phyloP scores from a whole-genome alignment of 2,888 invertebrate genomes.

The Macroteleia sp. region DNA sequence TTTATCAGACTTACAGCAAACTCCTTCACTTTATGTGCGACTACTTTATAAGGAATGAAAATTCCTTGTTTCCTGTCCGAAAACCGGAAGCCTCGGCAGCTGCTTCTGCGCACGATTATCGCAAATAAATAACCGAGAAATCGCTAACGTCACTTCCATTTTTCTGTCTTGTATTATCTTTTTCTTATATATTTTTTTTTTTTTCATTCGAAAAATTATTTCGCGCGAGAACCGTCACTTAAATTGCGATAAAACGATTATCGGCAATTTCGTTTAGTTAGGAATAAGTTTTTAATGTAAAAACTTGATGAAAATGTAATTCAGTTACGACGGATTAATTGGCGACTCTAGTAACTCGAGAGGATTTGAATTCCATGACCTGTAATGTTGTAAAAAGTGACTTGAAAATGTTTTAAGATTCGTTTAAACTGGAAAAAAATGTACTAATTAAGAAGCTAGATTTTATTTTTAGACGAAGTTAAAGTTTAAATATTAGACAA shows the following conservation, averaged over 20 bases:
- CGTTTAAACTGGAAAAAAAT: too few species aligned
- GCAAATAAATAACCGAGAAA: slow-evolving; percentile 60
- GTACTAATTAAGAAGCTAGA: too few species aligned
- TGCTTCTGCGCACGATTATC: slow-evolving; percentile 59
- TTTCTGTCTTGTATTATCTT: not conserved
- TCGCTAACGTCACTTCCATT: slow-evolving; percentile 25
- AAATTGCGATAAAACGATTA: slow-evolving; percentile 51
- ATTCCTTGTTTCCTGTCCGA: slow-evolving; percentile 63
- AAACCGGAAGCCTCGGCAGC: slow-evolving; percentile 62
- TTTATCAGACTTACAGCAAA: too few species aligned
- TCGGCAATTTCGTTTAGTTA: slow-evolving; percentile 45
- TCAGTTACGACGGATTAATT: slow-evolving; percentile 39
- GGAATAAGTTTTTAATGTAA: slow-evolving; percentile 40
- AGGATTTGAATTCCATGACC: slow-evolving; percentile 13
- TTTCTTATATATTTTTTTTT: slow-evolving; percentile 6
- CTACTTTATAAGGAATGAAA: slow-evolving; percentile 51
- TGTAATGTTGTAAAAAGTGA: not conserved
- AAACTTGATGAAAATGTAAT: slow-evolving; percentile 45
- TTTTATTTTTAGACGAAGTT: too few species aligned
- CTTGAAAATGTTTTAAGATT: too few species aligned
- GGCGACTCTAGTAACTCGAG: not conserved
- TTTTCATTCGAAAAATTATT: slow-evolving; percentile 37
- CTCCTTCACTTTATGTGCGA: slow-evolving; percentile 35
- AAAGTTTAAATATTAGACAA: too few species aligned
- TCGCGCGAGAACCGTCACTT: slow-evolving; percentile 32